Percentiles rank a stretch among this genome's conserved stretches.
Conservation (phyloP, 2,113 vertebrate species). For the Calidris pygmaea region DNA sequence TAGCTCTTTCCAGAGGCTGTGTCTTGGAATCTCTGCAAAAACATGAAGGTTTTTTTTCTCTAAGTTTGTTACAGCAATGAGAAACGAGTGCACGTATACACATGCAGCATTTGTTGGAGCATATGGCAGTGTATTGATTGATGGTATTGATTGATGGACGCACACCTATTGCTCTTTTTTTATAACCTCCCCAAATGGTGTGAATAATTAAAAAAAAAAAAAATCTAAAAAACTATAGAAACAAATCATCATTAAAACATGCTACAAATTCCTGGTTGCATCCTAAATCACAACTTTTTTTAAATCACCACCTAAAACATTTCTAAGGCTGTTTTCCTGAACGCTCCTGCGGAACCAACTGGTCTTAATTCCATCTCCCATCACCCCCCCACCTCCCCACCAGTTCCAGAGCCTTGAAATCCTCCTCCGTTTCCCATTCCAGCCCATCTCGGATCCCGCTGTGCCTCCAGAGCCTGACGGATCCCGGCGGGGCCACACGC, state of each 20-base stretch:
- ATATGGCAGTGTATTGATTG: neutral
- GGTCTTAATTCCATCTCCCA: neutral
- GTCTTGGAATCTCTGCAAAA: neutral
- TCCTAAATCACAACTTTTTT: neutral
- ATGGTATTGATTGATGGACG: too few species aligned
- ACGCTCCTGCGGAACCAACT: neutral
- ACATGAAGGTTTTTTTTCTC: neutral
- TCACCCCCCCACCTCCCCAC: neutral
- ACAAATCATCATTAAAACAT: neutral
- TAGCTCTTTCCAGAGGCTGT: neutral
- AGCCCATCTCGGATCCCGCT: accelerated
- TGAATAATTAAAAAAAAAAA: neutral
- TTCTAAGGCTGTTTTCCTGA: neutral
- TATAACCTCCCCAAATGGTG: neutral
- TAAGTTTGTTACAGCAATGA: neutral
- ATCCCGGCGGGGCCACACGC: accelerated
- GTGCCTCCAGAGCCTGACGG: neutral
- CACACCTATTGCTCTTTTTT: neutral
- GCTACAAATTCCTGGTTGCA: neutral
- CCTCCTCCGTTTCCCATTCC: neutral
- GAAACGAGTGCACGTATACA: neutral
- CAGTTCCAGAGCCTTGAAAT: neutral
- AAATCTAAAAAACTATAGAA: neutral
- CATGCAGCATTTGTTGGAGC: neutral
- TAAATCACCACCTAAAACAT: neutral